Evolutionary conservation across 2,797 vertebrate genomes (phyloP).

Genomic region (Eulemur rubriventer): DNA sequence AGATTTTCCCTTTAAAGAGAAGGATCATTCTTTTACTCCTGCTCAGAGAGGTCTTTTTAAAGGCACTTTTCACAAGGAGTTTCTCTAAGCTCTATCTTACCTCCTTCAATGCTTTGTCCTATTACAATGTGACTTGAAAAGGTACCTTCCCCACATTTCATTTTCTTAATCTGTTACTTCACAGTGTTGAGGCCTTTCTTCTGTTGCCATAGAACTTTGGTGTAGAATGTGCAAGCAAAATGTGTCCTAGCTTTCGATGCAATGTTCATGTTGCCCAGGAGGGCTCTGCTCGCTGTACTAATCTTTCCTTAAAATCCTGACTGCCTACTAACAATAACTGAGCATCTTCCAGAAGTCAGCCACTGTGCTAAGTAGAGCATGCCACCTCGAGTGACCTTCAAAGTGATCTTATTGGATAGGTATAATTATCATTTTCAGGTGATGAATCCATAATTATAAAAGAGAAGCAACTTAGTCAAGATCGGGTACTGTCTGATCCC

Average conservation of each 20-base stretch:
- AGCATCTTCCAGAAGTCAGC: not conserved
- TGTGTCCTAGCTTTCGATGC: fast-evolving
- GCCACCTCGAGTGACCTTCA: not conserved
- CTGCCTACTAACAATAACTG: not conserved
- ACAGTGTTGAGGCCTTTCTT: not conserved
- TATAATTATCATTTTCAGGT: not conserved
- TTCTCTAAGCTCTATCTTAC: not conserved
- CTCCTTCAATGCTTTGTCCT: not conserved
- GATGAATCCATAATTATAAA: not conserved
- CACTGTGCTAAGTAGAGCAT: not conserved
- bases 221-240: not conserved
- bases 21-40: not conserved
- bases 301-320: not conserved
- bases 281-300: not conserved
- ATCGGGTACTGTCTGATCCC: not conserved
- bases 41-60: not conserved
- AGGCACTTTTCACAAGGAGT: not conserved
- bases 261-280: not conserved
- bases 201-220: not conserved
- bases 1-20: not conserved
- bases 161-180: not conserved
- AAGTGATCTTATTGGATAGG: not conserved
- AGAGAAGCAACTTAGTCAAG: not conserved
- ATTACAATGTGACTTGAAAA: not conserved
- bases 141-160: not conserved